These are phyloP conservation scores for Leptopilina myrica DNA, from an alignment of 2,888 invertebrate species.

Conservation along the genomic window DNA sequence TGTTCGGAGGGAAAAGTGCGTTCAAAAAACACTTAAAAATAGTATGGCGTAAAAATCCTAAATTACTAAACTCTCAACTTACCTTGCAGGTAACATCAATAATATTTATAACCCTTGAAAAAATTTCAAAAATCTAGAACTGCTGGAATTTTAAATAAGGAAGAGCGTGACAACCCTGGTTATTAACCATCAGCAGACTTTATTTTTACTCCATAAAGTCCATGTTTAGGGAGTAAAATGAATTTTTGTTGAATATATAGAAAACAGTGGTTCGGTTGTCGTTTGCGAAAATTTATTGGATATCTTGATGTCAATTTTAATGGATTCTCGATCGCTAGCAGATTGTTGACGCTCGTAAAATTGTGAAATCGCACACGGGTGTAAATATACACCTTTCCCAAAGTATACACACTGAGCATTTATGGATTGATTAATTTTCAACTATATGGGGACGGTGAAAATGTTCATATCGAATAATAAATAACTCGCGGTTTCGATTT, in stretches of 20 bases:
- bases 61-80: too few relatives aligned
- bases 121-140: too few relatives aligned
- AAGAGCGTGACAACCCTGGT: too few relatives aligned
- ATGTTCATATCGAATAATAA: not conserved
- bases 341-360: constrained; percentile 22
- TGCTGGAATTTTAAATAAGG: too few relatives aligned
- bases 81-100: too few relatives aligned
- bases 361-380: not conserved
- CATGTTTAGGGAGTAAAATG: too few relatives aligned
- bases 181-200: too few relatives aligned
- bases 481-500: not conserved
- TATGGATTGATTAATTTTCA: not conserved
- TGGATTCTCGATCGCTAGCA: constrained; percentile 12
- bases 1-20: too few relatives aligned
- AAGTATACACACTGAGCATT: not conserved
- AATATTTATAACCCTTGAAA: too few relatives aligned
- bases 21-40: too few relatives aligned
- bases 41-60: too few relatives aligned
- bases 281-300: not conserved
- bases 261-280: not conserved
- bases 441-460: not conserved
- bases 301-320: constrained; percentile 13
- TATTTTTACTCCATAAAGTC: too few relatives aligned
- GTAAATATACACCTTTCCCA: not conserved
- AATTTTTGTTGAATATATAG: not conserved